Conservation (phyloP, 2,888 invertebrate genomes). For the Anoncus sp. region DNA sequence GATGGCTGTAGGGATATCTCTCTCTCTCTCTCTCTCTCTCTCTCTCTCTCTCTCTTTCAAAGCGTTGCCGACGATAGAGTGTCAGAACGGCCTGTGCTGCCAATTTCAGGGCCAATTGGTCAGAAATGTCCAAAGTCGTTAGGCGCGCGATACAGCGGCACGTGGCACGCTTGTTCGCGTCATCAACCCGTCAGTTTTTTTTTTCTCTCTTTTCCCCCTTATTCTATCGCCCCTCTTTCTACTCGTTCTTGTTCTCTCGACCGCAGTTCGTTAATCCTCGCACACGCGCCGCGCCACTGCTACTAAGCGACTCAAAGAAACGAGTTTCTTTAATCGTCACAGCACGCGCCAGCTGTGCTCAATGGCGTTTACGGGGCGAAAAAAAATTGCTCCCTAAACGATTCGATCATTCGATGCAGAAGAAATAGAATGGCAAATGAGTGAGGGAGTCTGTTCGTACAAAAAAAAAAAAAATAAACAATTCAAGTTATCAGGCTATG, state of each 20-base stretch:
- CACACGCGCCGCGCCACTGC: slow-evolving; percentile 46
- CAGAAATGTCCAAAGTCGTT: slow-evolving; percentile 46
- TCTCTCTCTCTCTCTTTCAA: slow-evolving; percentile 19
- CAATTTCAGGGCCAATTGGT: slow-evolving; percentile 55
- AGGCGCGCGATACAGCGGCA: slow-evolving; percentile 46
- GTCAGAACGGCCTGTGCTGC: slow-evolving; percentile 26
- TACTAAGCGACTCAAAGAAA: slow-evolving; percentile 42
- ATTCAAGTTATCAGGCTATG: slow-evolving; percentile 9
- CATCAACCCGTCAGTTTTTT: neutral
- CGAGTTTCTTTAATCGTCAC: slow-evolving; percentile 44
- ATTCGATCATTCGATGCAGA: slow-evolving; percentile 7
- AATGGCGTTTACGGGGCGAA: neutral
- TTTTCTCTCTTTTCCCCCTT: no score
- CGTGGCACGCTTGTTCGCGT: slow-evolving; percentile 43
- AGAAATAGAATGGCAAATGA: neutral
- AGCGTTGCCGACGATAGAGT: slow-evolving; percentile 23
- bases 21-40: slow-evolving; percentile 15
- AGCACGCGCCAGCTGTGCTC: neutral
- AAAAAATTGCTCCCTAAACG: neutral
- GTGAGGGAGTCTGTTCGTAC: neutral
- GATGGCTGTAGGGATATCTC: slow-evolving; percentile 32
- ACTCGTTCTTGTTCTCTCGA: slow-evolving; percentile 35
- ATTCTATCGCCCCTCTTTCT: slow-evolving; percentile 31
- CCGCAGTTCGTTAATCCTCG: slow-evolving; percentile 54
- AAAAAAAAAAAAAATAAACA: neutral